Base-by-base conservation (phyloP, 2,113 vertebrate species). In the Myotis davidii region DNA sequence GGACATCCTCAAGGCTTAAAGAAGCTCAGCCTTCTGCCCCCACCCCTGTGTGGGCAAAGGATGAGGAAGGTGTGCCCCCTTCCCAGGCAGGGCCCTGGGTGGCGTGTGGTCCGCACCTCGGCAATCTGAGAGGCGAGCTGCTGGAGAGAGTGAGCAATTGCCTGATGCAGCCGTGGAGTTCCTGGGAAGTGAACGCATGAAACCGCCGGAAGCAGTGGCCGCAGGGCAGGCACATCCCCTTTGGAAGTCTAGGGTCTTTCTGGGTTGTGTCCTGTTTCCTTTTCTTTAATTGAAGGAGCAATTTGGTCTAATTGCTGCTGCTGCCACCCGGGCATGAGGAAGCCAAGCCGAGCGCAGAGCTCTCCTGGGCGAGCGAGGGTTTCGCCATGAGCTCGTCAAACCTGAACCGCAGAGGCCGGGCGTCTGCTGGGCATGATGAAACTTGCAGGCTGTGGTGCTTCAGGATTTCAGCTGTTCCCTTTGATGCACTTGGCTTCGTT, bases 401-500 rank as follows among this genome's bases (percentile, higher is more conserved):
- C 98, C 98, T 98, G 98, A 96, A 97, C 94, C 82, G 97, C 95
- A 97, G 97, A 74, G 96, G 96, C 88, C 50, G 96, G 97, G 97
- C 89, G 61, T 96, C 97, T 83, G 34, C 32, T 3, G 88, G 90
- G 94, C 98, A 18, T 98, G 98, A 98, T 96, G 98, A 97, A 97
- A 98, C 98, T 96, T 98, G 98, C 92, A 97, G 96, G 97, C 96
- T 90, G 91, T 98, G 97, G 98, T 97, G 96, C 98, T 97, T 92
- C 65, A 85, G 92, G 97, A 90, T 98, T 97, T 93, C 97, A 84
- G 98, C 97, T 97, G 98, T 97, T 97, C 97, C 97, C 97, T 98
- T 98, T 98, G 96, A 95, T 97, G 98, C 97, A 94, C 98, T 98
- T 98, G 98, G 98, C 98, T 98, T 97, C 97, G 42, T 97, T 97